Evolutionary conservation across 1,140 invertebrate species (phyloP).

Genomic region (Drosophila pectinifera): DNA sequence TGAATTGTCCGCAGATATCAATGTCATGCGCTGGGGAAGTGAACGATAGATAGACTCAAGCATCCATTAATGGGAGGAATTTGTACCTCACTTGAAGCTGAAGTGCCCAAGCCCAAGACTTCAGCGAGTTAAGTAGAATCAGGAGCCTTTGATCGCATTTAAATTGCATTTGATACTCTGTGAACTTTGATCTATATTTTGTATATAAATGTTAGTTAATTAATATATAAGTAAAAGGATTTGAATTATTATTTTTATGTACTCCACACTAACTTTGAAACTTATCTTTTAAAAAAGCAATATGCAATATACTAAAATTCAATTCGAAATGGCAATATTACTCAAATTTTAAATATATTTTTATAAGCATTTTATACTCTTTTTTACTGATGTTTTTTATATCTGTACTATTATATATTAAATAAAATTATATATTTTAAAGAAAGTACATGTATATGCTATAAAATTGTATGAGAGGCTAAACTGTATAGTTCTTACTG

Average conservation of each 20-base stretch:
- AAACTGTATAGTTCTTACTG: background rate
- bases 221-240: too few relatives aligned
- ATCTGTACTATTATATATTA: background rate
- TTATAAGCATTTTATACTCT: background rate
- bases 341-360: too few relatives aligned
- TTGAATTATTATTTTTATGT: too few relatives aligned
- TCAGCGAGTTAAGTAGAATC: too few relatives aligned
- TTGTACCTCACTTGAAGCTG: background rate
- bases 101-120: background rate
- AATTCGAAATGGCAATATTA: too few relatives aligned
- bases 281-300: too few relatives aligned
- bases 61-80: slow-evolving; percentile 1
- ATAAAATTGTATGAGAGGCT: background rate
- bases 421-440: background rate
- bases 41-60: slow-evolving; percentile 5
- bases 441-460: too few relatives aligned
- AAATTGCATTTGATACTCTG: background rate
- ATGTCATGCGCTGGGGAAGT: slow-evolving; percentile 3
- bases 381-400: background rate
- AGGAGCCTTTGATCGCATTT: too few relatives aligned
- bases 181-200: background rate
- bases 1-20: slow-evolving; percentile 9
- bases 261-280: too few relatives aligned
- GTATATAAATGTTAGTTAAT: background rate
- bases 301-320: too few relatives aligned